Base-by-base conservation (phyloP, 2,888 invertebrate genomes). In the Magallana nippona region DNA sequence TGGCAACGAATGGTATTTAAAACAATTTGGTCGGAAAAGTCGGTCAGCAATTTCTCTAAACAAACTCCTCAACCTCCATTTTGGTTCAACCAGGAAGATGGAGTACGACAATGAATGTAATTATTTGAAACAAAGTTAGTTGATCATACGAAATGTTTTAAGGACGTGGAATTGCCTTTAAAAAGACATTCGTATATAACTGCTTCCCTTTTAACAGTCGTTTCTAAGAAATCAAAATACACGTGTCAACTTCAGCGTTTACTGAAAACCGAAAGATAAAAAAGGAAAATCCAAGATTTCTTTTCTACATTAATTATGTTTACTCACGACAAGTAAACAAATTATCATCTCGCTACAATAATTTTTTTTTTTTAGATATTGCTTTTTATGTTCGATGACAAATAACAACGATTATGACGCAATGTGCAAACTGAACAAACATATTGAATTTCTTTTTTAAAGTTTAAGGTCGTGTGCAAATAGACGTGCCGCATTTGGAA, bases 381-480 rank as follows among this genome's bases (percentile, higher is more conserved):
- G n/a, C n/a, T n/a, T 13, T 27, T 27, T 27, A n/a, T 27, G 15
- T 71, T 1, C 13, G 1, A 17, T n/a, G 17, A n/a, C 17, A 17
- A 60, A 15, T 60, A 71, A 27, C 15, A 71, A 71, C 19, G 15
- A 63, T 27, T 27, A 71, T 71, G 71, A 71, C 71, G 71, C 71
- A 71, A 71, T 71, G 22, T 32, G 27, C 27, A 71, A 19, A 32
- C 2, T 22, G 15, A 22, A 71, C 71, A 71, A 27, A 27, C 71
- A 27, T 71, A 71, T 71, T 32, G 32, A 32, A 71, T 71, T 27
- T 71, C 27, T 63, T 11, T n/a, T 19, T 71, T 71, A 71, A 71
- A 71, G 32, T 22, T 71, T 71, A 71, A 71, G 71, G 71, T 71
- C 71, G 71, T 71, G 71, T 71, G 71, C 71, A 71, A 71, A 71